Evolutionary conservation across 2,113 vertebrate species (phyloP).

Genomic region (Lipophrys pholis): DNA sequence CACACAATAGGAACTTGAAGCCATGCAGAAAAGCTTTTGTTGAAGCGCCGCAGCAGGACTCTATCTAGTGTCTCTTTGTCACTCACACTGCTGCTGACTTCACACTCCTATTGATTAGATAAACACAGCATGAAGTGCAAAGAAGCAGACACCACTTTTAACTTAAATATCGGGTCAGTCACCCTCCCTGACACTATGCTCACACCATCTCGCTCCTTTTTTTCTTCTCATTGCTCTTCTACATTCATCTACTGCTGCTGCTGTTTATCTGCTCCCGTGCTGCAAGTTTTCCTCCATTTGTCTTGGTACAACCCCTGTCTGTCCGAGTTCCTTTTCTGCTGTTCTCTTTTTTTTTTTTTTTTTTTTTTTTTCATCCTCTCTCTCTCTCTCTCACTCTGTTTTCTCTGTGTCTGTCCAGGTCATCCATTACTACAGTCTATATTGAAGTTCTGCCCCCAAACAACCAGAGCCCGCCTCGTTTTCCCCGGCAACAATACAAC

Average conservation of each 20-base stretch:
- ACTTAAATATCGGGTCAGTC: slow-evolving; percentile 48
- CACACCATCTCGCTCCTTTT: not conserved
- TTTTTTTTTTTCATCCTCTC: not conserved
- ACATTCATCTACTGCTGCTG: slow-evolving; percentile 6
- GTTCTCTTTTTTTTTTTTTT: not conserved
- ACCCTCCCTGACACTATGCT: slow-evolving; percentile 17
- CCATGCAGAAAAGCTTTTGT: not conserved
- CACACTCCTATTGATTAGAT: slow-evolving; percentile 52
- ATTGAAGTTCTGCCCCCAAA: slow-evolving; percentile 97
- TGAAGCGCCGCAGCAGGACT: slow-evolving; percentile 9
- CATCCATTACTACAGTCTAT: slow-evolving; percentile 97
- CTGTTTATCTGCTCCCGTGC: slow-evolving; percentile 5
- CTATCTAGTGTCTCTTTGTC: slow-evolving; percentile 14
- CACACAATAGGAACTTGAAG: not conserved
- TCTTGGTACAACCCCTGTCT: too few relatives aligned
- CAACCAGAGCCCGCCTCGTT: slow-evolving; percentile 96
- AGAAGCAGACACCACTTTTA: slow-evolving; percentile 51
- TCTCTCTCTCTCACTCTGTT: slow-evolving; percentile 21
- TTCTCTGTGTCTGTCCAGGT: slow-evolving; percentile 78
- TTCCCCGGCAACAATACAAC: slow-evolving; percentile 90
- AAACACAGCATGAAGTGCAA: slow-evolving; percentile 56
- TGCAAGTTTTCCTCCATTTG: too few relatives aligned
- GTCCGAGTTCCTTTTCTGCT: too few relatives aligned
- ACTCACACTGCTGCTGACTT: slow-evolving; percentile 40
- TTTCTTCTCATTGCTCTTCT: not conserved